A percentile compares a stretch with the other conserved stretches of the same genome.
These are phyloP conservation scores for Crax fasciolata DNA, from an alignment of 2,797 vertebrate genomes.

Conservation along the genomic window DNA sequence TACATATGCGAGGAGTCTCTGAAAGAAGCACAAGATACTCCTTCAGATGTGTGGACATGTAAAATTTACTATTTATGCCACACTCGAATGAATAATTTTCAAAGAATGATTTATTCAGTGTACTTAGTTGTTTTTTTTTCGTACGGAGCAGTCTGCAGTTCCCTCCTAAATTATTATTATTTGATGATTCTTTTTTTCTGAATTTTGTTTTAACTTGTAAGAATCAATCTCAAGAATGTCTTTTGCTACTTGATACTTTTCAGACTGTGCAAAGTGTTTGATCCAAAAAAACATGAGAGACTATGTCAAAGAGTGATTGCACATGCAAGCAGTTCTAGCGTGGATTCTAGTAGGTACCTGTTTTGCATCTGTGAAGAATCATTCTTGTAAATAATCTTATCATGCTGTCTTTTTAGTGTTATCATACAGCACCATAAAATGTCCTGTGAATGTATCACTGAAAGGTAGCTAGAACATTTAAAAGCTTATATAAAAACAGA, in stretches of 20 bases:
- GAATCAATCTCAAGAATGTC: background rate
- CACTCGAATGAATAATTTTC: background rate
- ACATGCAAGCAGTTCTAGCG: background rate
- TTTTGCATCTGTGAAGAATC: background rate
- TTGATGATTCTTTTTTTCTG: background rate
- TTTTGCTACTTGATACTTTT: background rate
- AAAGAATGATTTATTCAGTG: background rate
- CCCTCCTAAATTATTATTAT: background rate
- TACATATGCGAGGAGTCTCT: background rate
- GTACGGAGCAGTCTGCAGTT: background rate
- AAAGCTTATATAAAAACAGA: background rate
- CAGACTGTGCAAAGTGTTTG: background rate
- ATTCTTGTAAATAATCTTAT: background rate
- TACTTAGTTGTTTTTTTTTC: background rate
- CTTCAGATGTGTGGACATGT: background rate
- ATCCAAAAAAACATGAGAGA: background rate
- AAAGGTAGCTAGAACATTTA: background rate
- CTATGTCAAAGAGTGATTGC: background rate
- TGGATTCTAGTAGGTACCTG: background rate
- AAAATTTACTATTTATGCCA: background rate
- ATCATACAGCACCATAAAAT: rapidly evolving
- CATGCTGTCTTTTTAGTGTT: background rate
- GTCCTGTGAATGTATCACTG: background rate
- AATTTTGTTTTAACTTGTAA: background rate
- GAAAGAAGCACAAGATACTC: background rate